Base-by-base conservation (phyloP, 2,888 invertebrate genomes). In the Noctuana brunneofusca region DNA sequence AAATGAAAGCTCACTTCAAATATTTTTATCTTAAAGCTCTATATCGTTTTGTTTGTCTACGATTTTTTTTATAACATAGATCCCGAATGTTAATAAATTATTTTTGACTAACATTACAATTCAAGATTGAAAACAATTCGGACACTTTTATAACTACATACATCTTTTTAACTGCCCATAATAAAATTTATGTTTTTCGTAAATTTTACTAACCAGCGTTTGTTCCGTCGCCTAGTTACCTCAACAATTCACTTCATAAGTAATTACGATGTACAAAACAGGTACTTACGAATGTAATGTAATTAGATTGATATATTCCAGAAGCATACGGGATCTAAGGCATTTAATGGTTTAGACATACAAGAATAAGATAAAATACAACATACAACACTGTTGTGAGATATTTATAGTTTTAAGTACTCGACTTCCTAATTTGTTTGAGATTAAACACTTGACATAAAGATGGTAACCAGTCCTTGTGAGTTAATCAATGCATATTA, bases 401-500 rank as follows among this genome's bases (percentile, higher is more conserved):
- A 48, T 60, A 54, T 60, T 62, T 62, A 50, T 38, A 48, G 32
- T 35, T 43, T 22, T 30, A 49, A 35, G 18, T 18, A 11, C 11
- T 18, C 16, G 20, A 50, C 41, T 55, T 50, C 55, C 41, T 50
- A 62, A 56, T 56, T 50, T 52, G 41, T 53, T 59, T 18, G 35
- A 38, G 48, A 55, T 55, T 49, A 49, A 62, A 49, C 14, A 63
- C 30, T 60, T 35, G 18, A 57, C 43, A 63, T 20, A 22, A 20
- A 18, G 38, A 63, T 56, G 48, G 65, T 49, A 54, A 62, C 58
- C 16, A n/a, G 54, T 80, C 81, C 84, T 84, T 83, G 83, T 71
- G 73, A 71, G 69, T 70, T 81, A 85, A 86, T 86, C 76, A 81
- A 85, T 84, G 81, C 83, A 82, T 67, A 75, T 87, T 86, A 88